Evolutionary conservation across 30 jellyfish, hydroid and myxozoan species (phyloP).

Genomic region (Pseudorhiza aurosa): DNA sequence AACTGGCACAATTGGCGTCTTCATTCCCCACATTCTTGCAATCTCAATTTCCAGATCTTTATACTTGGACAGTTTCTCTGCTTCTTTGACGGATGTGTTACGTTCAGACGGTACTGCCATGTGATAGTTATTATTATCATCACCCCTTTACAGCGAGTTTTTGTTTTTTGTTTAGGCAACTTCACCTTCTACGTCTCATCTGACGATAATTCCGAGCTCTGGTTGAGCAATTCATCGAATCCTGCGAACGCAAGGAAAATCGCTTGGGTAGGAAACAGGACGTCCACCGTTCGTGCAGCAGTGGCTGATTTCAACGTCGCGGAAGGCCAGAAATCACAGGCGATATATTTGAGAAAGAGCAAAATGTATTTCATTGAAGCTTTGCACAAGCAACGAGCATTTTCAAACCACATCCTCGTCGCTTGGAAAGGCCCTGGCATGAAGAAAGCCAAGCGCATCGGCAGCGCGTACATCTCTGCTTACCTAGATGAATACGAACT

Average conservation of each 20-base stretch:
- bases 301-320: slow-evolving; percentile 61
- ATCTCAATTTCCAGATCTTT: no score
- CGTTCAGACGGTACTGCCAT: no score
- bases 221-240: slow-evolving; percentile 84
- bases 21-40: no score
- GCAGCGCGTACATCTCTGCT: slow-evolving; percentile 64
- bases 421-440: slow-evolving; percentile 94
- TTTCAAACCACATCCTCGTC: slow-evolving; percentile 74
- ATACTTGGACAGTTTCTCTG: no score
- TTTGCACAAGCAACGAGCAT: slow-evolving; percentile 82
- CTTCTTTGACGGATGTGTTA: no score
- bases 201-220: slow-evolving; percentile 89
- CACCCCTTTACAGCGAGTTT: no score
- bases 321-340: slow-evolving; percentile 64
- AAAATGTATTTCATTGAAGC: slow-evolving; percentile 77
- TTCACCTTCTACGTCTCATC: slow-evolving; percentile 85
- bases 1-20: no score
- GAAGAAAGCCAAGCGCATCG: slow-evolving; percentile 43
- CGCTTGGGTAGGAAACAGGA: slow-evolving; percentile 81
- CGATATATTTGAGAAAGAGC: slow-evolving; percentile 29
- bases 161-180: slow-evolving; percentile 64
- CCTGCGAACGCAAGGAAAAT: slow-evolving; percentile 42
- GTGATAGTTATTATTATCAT: no score
- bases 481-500: slow-evolving; percentile 64
- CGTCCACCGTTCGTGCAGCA: slow-evolving; percentile 51